Base-by-base conservation (phyloP, 2,797 vertebrate genomes). In the Halcyon badia region DNA sequence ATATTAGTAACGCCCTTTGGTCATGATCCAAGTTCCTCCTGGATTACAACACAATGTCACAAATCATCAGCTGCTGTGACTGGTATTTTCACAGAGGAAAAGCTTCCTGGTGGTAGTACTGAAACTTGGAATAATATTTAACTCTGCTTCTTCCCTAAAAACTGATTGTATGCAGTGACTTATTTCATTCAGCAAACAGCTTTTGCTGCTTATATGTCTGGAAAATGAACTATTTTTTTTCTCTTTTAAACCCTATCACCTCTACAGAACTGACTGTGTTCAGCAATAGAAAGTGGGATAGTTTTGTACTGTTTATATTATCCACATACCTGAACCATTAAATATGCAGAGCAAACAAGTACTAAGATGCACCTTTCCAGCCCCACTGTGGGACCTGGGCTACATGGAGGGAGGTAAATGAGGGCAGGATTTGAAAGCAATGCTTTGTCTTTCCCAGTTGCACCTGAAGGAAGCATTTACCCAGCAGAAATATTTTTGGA, bases 1-100 rank as follows among this genome's bases (percentile, higher is more conserved):
- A 95, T 96, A 94, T 95, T 95, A 93, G 83, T 76, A 91, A 94
- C 18, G 0, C 95, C 90, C 83, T 95, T 95, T 95, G 96, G 94
- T 95, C 90, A 84, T 87, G 79, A 82, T 93, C 95, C 93, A 96
- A 31, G 87, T 91, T 95, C 94, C 94, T 94, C 44, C 73, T 90
- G 94, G 90, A 95, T 76, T 95, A 73, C 80, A 95, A 3, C 73
- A 60, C 64, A 80, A 31, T 90, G 77, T 92, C 94, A 95, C 94
- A 95, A 95, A 94, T 95, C 83, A 94, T 93, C 95, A 52, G 31
- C 70, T 95, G 60, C 83, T 91, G 73, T 2, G 17, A 86, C 70
- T 60, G 58, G 33, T 95, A 31, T 93, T 95, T 91, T 79, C 62
- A 84, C 58, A 87, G 51, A 88, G 48, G 57, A 88, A 90, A 82